Evolutionary conservation across 1,140 invertebrate species (phyloP).

Genomic region (Aphaenogaster ashmeadi): DNA sequence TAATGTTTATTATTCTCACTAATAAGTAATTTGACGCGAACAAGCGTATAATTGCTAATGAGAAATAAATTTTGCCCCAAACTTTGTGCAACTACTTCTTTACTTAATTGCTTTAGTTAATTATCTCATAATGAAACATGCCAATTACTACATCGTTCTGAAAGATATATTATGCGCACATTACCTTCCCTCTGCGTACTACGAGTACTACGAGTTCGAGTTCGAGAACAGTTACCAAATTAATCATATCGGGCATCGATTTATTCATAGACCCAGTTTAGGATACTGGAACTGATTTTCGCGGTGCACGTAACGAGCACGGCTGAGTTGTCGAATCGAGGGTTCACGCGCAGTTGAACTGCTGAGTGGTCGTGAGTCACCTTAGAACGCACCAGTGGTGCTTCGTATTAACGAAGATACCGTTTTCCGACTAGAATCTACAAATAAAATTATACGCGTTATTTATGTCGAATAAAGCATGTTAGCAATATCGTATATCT

Average conservation of each 20-base stretch:
- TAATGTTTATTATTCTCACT: constrained; percentile 5
- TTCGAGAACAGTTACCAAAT: constrained; percentile 61
- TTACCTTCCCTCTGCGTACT: neutral
- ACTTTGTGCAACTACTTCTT: neutral
- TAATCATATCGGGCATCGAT: constrained; percentile 76
- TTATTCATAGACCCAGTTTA: constrained; percentile 74
- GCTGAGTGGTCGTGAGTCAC: constrained; percentile 81
- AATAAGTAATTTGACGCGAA: neutral
- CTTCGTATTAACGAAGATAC: constrained; percentile 53
- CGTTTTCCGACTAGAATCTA: neutral
- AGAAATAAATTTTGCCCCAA: neutral
- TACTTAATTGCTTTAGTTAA: neutral
- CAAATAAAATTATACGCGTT: neutral
- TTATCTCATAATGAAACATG: constrained; percentile 16
- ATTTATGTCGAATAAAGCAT: neutral
- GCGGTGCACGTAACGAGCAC: constrained; percentile 82
- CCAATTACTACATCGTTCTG: neutral
- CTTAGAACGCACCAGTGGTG: constrained; percentile 81
- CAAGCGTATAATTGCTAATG: neutral
- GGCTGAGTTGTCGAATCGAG: constrained; percentile 81
- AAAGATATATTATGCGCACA: neutral
- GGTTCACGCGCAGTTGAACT: constrained; percentile 82
- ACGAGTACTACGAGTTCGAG: neutral
- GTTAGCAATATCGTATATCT: neutral
- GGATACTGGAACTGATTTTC: constrained; percentile 82